These are phyloP conservation scores for Oenanthe oenanthe DNA, from an alignment of 2,113 vertebrate species.

Conservation along the genomic window DNA sequence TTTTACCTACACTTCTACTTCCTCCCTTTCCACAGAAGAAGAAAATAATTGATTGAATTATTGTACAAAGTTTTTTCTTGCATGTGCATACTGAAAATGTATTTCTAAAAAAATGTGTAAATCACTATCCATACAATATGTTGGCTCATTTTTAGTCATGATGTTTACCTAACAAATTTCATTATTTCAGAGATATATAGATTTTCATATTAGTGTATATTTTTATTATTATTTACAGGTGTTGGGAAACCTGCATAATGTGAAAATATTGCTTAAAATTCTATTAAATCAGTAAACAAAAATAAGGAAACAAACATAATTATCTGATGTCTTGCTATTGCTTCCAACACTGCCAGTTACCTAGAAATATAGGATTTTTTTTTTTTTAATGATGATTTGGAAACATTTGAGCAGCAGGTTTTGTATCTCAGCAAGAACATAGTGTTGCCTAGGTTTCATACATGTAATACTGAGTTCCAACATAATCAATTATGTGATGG, in stretches of 20 bases:
- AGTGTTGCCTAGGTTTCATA: background rate
- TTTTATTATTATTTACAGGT: background rate
- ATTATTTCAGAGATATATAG: background rate
- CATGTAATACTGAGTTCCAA: background rate
- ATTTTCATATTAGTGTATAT: background rate
- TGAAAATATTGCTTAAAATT: background rate
- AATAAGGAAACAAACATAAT: background rate
- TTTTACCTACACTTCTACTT: background rate
- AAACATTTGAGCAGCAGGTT: background rate
- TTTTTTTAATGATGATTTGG: background rate
- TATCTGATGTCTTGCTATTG: background rate
- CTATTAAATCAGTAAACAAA: background rate
- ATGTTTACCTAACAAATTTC: background rate
- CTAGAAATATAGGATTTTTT: background rate
- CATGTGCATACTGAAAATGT: background rate
- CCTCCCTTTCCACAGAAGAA: background rate
- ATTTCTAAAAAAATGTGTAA: background rate
- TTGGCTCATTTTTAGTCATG: background rate
- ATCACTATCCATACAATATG: background rate
- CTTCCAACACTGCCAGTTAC: background rate
- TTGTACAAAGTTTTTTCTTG: background rate
- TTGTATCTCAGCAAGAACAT: background rate
- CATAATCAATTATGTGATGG: background rate
- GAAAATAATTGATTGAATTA: background rate
- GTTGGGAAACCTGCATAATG: background rate